A percentile compares a stretch with the other conserved stretches of the same genome.
Evolutionary conservation across 2,113 vertebrate genomes (phyloP).

Genomic region (Hypomesus transpacificus): DNA sequence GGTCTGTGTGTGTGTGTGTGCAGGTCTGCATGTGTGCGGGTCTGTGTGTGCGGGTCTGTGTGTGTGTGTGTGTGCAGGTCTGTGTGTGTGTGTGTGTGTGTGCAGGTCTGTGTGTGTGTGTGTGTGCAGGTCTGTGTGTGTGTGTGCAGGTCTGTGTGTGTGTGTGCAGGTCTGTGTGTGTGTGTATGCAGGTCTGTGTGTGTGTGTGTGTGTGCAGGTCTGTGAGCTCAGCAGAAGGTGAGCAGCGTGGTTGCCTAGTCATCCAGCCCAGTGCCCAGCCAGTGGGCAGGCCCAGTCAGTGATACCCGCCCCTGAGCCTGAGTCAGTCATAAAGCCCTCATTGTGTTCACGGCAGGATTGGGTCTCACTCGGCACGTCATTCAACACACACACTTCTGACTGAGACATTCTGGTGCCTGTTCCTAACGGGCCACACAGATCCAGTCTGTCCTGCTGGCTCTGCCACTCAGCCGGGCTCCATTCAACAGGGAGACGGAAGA

Average conservation of each 20-base stretch:
- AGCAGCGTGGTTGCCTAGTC: constrained; percentile 18
- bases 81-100: background rate
- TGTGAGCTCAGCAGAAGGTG: constrained; percentile 2
- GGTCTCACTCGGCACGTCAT: constrained; percentile 67
- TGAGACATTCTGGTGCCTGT: constrained; percentile 71
- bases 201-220: constrained; percentile 7
- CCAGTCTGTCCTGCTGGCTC: constrained; percentile 54
- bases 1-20: background rate
- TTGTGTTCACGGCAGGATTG: constrained; percentile 68
- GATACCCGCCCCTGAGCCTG: constrained; percentile 63
- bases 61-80: background rate
- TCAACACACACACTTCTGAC: constrained; percentile 68
- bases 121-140: background rate
- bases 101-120: background rate
- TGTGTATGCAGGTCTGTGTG: background rate
- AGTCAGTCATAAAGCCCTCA: constrained; percentile 69
- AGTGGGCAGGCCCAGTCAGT: constrained; percentile 56
- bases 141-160: background rate
- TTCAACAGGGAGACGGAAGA: background rate
- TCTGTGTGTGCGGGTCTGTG: background rate
- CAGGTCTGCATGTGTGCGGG: background rate
- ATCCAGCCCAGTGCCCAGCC: constrained; percentile 53
- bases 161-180: background rate
- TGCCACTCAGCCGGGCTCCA: background rate
- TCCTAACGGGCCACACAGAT: constrained; percentile 58